Percentiles rank a stretch among this genome's conserved stretches.
These are phyloP conservation scores for Congeria kusceri DNA, from an alignment of 2,888 invertebrate species.

Conservation along the genomic window DNA sequence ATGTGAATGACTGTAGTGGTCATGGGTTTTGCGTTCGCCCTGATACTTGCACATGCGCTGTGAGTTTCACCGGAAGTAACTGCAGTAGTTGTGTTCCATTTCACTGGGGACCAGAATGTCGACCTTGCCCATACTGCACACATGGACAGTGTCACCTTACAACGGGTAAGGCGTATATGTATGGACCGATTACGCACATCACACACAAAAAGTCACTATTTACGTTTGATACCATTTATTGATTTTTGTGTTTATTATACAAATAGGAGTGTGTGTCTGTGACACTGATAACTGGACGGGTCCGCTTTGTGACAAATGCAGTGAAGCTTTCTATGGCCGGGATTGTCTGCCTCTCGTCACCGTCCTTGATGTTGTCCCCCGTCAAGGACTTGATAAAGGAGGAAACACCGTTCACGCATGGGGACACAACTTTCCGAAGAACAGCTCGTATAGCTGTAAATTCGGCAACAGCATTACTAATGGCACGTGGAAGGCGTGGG, in stretches of 20 bases:
- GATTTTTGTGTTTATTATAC: background rate
- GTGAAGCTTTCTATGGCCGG: constrained; percentile 62
- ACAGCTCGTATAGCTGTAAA: constrained; percentile 50
- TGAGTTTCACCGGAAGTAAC: constrained; percentile 21
- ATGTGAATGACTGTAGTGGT: constrained; percentile 32
- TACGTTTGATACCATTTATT: background rate
- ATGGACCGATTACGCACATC: background rate
- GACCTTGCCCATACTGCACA: constrained; percentile 54
- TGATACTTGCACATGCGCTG: constrained; percentile 40
- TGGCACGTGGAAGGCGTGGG: constrained; percentile 53
- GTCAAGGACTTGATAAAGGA: constrained; percentile 60
- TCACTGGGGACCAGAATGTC: constrained; percentile 49
- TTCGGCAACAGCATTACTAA: constrained; percentile 45
- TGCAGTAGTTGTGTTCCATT: constrained; percentile 34
- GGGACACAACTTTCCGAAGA: constrained; percentile 67
- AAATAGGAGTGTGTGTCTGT: constrained; percentile 61
- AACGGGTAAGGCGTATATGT: constrained; percentile 36
- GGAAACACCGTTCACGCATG: constrained; percentile 42
- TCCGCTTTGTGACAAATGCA: constrained; percentile 65
- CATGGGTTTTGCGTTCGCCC: constrained; percentile 43
- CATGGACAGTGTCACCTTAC: constrained; percentile 54
- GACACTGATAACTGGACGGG: constrained; percentile 60
- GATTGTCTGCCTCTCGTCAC: constrained; percentile 63
- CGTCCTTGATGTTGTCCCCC: constrained; percentile 49
- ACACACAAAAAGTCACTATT: background rate